These are phyloP conservation scores for Rhinophrynus dorsalis DNA, from an alignment of 2,797 vertebrate genomes.

Conservation along the genomic window DNA sequence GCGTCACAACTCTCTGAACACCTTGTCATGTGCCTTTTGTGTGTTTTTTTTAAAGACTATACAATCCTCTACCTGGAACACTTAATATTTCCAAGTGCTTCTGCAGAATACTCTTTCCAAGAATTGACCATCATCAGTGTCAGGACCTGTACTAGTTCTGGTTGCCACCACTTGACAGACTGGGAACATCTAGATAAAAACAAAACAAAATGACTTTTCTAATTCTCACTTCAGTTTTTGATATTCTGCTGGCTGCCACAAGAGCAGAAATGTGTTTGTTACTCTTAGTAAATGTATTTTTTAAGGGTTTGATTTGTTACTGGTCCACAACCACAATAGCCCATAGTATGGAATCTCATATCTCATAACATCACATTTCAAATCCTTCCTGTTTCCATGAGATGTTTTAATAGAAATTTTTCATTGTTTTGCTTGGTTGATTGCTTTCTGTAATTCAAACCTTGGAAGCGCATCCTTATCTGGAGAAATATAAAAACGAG, in stretches of 20 bases:
- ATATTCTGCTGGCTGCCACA: conserved; percentile 4
- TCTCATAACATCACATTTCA: too few species aligned
- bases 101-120: neutral
- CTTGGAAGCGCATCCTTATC: too few species aligned
- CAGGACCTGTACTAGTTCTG: conserved; percentile 10
- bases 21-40: conserved; percentile 37
- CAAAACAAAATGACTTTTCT: conserved; percentile 4
- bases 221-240: neutral
- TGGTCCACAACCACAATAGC: neutral
- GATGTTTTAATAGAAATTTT: neutral
- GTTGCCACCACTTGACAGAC: neutral
- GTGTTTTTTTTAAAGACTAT: conserved; percentile 33
- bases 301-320: conserved; percentile 7
- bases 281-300: conserved; percentile 16
- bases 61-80: neutral
- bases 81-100: conserved; percentile 11
- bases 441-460: neutral
- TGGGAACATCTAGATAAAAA: too few species aligned
- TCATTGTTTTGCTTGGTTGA: conserved; percentile 1
- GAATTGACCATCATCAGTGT: neutral
- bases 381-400: neutral
- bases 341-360: too few species aligned
- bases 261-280: neutral
- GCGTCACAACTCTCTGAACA: conserved; percentile 23
- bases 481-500: too few species aligned